Conservation (phyloP, 2,888 invertebrate species). For the Melinopterus prodromus region DNA sequence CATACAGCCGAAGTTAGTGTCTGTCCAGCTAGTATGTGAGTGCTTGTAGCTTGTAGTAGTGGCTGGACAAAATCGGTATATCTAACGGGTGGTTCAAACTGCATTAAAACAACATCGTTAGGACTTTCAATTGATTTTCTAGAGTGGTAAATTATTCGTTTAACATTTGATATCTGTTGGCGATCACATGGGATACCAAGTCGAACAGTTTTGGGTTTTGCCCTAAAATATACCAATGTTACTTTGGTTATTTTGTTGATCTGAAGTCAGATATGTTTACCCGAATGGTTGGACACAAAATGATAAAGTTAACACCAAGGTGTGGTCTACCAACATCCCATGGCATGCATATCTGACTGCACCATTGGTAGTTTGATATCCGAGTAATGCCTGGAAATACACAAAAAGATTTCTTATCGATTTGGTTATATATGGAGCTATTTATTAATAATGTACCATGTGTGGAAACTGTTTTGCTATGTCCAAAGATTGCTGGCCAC, state of each 20-base stretch:
- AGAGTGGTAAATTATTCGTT: background rate
- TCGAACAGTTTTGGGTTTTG: background rate
- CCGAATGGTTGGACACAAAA: background rate
- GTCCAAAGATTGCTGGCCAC: constrained; percentile 7
- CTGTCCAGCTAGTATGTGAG: background rate
- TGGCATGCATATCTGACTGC: background rate
- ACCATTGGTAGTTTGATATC: background rate
- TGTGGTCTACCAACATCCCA: constrained; percentile 8
- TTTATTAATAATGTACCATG: too few relatives aligned
- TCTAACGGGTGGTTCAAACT: background rate
- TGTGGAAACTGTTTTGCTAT: constrained; percentile 16
- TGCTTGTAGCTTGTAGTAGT: background rate
- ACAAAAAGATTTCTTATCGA: too few relatives aligned
- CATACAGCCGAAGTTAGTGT: background rate
- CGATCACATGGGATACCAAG: constrained; percentile 9
- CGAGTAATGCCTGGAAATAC: background rate
- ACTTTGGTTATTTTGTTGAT: background rate
- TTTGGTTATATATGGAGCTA: too few relatives aligned
- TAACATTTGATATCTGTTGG: background rate
- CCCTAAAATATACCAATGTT: constrained; percentile 6
- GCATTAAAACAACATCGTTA: constrained; percentile 5
- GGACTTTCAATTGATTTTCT: background rate
- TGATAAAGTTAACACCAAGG: background rate
- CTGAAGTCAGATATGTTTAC: too few relatives aligned
- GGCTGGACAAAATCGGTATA: background rate